phyloP scores from a whole-genome alignment of 2,113 vertebrate genomes.

The Capreolus pygargus region DNA sequence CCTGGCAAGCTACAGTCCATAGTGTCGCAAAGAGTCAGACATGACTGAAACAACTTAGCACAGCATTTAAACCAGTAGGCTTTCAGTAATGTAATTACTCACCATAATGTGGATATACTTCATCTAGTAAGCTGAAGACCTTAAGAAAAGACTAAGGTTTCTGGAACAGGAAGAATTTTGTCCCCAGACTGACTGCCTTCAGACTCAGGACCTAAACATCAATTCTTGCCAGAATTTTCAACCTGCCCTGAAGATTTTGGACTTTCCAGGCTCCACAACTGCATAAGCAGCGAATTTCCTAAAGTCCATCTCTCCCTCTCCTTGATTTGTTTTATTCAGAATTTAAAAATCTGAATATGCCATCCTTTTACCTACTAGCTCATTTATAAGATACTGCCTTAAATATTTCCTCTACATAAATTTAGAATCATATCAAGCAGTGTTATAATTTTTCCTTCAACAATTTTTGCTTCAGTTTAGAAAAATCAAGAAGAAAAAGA shows the following conservation, averaged over 20 bases:
- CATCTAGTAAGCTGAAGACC: not conserved
- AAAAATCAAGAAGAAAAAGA: not conserved
- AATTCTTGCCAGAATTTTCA: not conserved
- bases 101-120: not conserved
- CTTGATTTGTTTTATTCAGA: not conserved
- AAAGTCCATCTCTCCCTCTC: not conserved
- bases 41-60: not conserved
- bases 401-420: not conserved
- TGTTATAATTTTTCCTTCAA: not conserved
- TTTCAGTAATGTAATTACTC: not conserved
- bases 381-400: not conserved
- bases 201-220: not conserved
- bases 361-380: not conserved
- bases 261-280: not conserved
- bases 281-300: not conserved
- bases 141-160: not conserved
- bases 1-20: not conserved
- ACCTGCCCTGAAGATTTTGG: not conserved
- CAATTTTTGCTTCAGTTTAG: not conserved
- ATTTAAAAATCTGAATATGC: not conserved
- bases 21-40: not conserved
- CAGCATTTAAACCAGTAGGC: not conserved
- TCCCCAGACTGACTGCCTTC: not conserved
- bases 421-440: not conserved
- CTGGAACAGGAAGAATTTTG: not conserved